Evolutionary conservation across 2,888 invertebrate genomes (phyloP).

Genomic region (Zhuqinia jingwanae): DNA sequence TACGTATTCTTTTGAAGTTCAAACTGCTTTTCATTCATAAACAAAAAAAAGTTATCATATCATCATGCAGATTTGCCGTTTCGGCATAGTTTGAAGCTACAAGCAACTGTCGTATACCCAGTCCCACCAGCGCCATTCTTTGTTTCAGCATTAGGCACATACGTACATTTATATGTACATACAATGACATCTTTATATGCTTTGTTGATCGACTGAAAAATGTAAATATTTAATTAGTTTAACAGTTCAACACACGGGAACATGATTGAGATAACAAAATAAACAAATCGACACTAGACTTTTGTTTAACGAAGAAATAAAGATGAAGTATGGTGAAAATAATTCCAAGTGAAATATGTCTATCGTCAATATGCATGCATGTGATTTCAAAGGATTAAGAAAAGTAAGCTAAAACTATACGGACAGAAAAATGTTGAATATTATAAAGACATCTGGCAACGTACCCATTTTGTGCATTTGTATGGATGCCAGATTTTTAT

Average conservation of each 20-base stretch:
- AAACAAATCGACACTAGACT: slow-evolving; percentile 34
- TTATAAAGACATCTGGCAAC: slow-evolving; percentile 51
- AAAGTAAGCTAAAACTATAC: not conserved
- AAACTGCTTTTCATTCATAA: slow-evolving; percentile 13
- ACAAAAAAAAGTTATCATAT: not conserved
- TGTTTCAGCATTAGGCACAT: slow-evolving; percentile 13
- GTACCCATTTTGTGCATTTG: slow-evolving; percentile 10
- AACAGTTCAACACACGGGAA: not conserved
- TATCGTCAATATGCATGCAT: too few species aligned
- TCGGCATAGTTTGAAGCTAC: too few species aligned
- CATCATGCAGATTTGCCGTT: too few species aligned
- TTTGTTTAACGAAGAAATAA: not conserved
- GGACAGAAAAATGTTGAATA: not conserved
- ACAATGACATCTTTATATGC: not conserved
- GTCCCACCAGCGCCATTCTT: slow-evolving; percentile 30
- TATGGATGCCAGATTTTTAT: slow-evolving; percentile 57
- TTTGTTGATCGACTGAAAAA: slow-evolving; percentile 7
- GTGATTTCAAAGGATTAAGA: slow-evolving; percentile 2
- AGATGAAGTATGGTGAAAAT: not conserved
- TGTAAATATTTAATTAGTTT: slow-evolving; percentile 41
- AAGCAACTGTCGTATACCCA: too few species aligned
- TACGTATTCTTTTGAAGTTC: slow-evolving; percentile 12
- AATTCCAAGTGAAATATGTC: too few species aligned
- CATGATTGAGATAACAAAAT: slow-evolving; percentile 17
- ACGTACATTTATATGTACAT: not conserved